Conservation (phyloP, 2,888 invertebrate genomes). For the Frankliniella intonsa region DNA sequence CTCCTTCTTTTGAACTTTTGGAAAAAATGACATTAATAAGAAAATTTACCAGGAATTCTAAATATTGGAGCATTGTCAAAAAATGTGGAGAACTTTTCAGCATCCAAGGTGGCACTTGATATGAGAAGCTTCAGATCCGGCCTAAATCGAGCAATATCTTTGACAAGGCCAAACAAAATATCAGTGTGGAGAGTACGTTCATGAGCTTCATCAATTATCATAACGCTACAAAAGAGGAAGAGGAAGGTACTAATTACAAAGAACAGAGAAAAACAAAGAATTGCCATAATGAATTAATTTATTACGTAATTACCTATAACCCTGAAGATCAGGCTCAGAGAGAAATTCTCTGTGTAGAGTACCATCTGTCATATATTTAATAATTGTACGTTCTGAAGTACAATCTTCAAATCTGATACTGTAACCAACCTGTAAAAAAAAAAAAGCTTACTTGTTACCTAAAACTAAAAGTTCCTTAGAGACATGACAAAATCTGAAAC, state of each 20-base stretch:
- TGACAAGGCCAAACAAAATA: conserved; percentile 94
- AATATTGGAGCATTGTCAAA: conserved; percentile 99
- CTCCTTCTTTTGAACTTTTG: not conserved
- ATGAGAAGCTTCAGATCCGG: conserved; percentile 93
- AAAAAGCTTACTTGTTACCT: conserved; percentile 33
- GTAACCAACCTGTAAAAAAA: conserved; percentile 54
- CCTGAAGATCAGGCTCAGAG: conserved; percentile 91
- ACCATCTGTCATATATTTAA: conserved; percentile 99
- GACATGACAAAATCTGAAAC: not conserved
- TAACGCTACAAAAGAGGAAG: conserved; percentile 61
- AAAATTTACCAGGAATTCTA: conserved; percentile 67
- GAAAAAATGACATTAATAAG: not conserved
- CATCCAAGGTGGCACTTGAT: conserved; percentile 96
- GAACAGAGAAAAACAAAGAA: not conserved
- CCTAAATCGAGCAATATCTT: conserved; percentile 89
- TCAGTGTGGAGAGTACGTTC: conserved; percentile 98
- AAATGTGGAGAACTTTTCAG: conserved; percentile 95
- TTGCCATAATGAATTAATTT: conserved; percentile 20
- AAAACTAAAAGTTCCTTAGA: not conserved
- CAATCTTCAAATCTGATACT: conserved; percentile 98
- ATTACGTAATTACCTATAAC: conserved; percentile 59
- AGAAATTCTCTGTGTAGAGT: conserved; percentile 95
- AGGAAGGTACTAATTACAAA: not conserved
- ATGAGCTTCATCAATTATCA: conserved; percentile 99
- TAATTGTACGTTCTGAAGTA: conserved; percentile 90